phyloP scores from a whole-genome alignment of 2,113 vertebrate genomes.

The Prunella fulvescens region DNA sequence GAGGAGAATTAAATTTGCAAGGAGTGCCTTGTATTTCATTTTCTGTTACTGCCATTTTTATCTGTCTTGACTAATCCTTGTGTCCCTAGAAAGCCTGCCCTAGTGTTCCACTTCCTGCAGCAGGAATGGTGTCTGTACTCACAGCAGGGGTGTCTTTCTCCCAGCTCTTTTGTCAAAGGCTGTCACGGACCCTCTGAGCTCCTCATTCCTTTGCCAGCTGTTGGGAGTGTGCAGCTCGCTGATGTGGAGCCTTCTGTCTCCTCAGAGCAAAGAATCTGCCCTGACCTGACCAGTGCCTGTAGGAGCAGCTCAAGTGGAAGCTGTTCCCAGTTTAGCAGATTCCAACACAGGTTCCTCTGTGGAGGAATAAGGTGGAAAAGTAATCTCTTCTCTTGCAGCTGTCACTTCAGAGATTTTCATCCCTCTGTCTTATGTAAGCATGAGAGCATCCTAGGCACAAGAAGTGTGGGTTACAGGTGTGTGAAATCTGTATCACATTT shows the following conservation, averaged over 20 bases:
- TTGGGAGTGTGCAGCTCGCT: neutral
- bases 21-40: neutral
- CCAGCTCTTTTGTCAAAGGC: neutral
- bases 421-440: neutral
- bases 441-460: neutral
- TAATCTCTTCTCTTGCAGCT: neutral
- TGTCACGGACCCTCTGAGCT: neutral
- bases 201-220: neutral
- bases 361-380: neutral
- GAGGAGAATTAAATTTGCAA: neutral
- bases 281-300: neutral
- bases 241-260: neutral
- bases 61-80: neutral
- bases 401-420: neutral
- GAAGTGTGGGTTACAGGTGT: neutral
- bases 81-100: constrained; percentile 15
- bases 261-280: neutral
- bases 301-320: neutral
- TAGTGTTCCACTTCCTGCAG: constrained; percentile 4
- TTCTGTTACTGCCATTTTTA: neutral
- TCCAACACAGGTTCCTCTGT: neutral
- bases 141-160: neutral
- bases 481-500: neutral
- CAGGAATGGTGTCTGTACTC: neutral
- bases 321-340: neutral